Conservation (phyloP, 2,113 vertebrate species). For the Jacana jacana region DNA sequence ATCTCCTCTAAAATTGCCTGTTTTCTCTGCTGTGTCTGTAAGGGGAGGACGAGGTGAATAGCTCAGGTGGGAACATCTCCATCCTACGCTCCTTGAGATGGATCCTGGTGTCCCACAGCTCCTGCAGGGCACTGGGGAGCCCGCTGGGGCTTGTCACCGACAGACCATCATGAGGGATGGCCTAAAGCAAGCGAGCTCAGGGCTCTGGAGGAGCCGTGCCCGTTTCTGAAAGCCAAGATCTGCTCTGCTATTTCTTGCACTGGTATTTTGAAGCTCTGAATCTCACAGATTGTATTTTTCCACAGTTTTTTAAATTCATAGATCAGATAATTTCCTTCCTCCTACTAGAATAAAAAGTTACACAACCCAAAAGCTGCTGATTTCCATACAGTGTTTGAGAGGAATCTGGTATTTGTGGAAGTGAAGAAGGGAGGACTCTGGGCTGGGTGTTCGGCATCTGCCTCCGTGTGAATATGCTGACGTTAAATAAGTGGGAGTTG, state of each 20-base stretch:
- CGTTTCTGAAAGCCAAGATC: background rate
- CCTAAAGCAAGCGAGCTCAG: background rate
- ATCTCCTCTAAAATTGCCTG: background rate
- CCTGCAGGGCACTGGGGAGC: background rate
- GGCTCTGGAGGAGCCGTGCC: background rate
- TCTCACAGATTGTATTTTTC: constrained; percentile 15
- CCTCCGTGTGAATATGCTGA: background rate
- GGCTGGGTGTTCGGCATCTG: background rate
- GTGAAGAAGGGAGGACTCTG: background rate
- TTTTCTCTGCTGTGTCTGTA: background rate
- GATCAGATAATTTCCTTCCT: constrained; percentile 33
- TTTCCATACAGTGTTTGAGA: background rate
- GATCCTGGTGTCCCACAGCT: rapidly evolving
- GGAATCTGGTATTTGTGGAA: background rate
- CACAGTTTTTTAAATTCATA: constrained; percentile 6
- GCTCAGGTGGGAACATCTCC: background rate
- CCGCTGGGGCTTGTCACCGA: background rate
- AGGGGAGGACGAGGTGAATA: background rate
- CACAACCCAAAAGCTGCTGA: background rate
- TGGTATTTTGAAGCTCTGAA: background rate
- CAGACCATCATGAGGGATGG: rapidly evolving
- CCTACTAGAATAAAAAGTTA: constrained; percentile 10
- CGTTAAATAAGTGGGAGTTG: background rate
- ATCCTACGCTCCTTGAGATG: background rate
- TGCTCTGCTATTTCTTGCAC: background rate